Evolutionary conservation across 2,797 vertebrate species (phyloP).

Genomic region (Pipistrellus nathusii): DNA sequence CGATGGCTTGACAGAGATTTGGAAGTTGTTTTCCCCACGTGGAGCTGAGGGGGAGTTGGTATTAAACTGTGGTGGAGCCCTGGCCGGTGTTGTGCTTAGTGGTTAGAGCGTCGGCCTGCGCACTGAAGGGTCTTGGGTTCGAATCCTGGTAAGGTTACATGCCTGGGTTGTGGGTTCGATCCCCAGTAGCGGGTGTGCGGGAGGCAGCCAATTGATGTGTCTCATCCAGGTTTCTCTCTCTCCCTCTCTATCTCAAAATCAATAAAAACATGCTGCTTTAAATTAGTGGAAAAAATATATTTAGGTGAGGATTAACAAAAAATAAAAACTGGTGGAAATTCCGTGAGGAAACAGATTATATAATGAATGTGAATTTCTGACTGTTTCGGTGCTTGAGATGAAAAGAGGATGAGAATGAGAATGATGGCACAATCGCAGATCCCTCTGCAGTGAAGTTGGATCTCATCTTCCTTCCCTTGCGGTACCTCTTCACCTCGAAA

Average conservation of each 20-base stretch:
- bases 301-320: neutral
- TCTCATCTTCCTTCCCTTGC: neutral
- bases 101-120: too few relatives aligned
- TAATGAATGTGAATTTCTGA: neutral
- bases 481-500: conserved; percentile 24
- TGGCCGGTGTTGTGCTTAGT: too few relatives aligned
- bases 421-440: neutral
- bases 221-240: neutral
- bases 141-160: too few relatives aligned
- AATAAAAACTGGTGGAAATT: neutral
- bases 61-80: neutral
- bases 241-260: neutral
- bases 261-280: neutral
- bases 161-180: too few relatives aligned
- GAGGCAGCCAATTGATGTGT: too few relatives aligned
- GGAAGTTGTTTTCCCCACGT: neutral
- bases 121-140: too few relatives aligned
- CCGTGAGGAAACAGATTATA: neutral
- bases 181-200: too few relatives aligned
- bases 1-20: neutral
- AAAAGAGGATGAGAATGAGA: neutral
- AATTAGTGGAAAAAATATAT: neutral
- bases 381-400: neutral
- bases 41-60: neutral
- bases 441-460: neutral